These are phyloP conservation scores for Cheilosia soror DNA, from an alignment of 2,888 invertebrate species.

Conservation along the genomic window DNA sequence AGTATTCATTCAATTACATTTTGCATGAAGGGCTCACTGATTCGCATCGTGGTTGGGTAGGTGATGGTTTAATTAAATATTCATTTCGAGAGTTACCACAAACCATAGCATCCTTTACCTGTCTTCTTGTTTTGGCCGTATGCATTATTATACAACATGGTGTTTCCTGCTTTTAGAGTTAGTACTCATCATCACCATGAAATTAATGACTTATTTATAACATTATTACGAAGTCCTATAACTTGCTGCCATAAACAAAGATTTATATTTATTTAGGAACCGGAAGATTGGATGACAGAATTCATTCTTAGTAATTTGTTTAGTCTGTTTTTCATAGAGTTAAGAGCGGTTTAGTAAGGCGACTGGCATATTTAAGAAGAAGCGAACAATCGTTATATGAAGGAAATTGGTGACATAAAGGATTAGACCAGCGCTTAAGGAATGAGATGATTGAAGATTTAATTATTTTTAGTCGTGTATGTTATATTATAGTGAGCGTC, in stretches of 20 bases:
- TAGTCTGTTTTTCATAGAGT: no score
- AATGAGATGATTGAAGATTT: no score
- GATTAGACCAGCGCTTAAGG: no score
- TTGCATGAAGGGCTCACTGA: background rate
- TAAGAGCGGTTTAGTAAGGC: no score
- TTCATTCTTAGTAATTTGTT: background rate
- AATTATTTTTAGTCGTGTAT: no score
- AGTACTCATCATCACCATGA: background rate
- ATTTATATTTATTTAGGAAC: background rate
- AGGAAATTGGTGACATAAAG: no score
- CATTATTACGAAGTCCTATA: background rate
- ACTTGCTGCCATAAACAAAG: background rate
- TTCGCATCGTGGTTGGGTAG: slow-evolving; percentile 4
- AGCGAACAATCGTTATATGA: no score
- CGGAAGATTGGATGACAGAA: no score
- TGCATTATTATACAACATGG: background rate
- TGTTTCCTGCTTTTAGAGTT: background rate
- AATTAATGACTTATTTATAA: slow-evolving; percentile 37
- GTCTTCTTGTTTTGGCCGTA: background rate
- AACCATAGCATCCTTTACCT: background rate
- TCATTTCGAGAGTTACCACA: background rate
- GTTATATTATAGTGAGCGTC: no score
- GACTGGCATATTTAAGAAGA: no score
- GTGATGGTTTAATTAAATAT: background rate
- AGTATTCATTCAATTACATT: background rate